These are phyloP conservation scores for Subacronicta megacephala DNA, from an alignment of 2,888 invertebrate genomes.

Conservation along the genomic window DNA sequence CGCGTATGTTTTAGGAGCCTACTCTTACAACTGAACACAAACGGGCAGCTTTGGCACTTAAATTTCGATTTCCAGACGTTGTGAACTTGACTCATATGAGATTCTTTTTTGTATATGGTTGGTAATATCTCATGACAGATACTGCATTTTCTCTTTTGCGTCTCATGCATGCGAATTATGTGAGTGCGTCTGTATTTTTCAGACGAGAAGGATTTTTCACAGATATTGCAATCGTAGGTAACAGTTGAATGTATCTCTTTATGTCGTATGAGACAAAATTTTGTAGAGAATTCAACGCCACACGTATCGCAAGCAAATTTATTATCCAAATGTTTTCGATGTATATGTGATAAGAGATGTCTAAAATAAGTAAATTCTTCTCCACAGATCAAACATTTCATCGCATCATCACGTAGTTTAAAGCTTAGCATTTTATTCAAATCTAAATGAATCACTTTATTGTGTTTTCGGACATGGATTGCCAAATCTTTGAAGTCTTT, in stretches of 20 bases:
- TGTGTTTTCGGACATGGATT: constrained; percentile 33
- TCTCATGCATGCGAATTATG: constrained; percentile 12
- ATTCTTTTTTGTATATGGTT: constrained; percentile 29
- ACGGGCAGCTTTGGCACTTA: constrained; percentile 28
- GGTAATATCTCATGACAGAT: constrained; percentile 29
- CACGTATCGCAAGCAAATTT: constrained; percentile 39
- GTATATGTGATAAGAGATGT: constrained; percentile 34
- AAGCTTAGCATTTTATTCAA: constrained; percentile 36
- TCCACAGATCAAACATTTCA: constrained; percentile 43
- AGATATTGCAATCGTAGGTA: constrained; percentile 26
- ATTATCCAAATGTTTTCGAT: constrained; percentile 28
- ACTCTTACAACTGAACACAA: constrained; percentile 30
- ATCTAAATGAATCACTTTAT: constrained; percentile 15
- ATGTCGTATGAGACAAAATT: constrained; percentile 14
- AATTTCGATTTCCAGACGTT: constrained; percentile 21
- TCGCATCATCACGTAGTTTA: constrained; percentile 36
- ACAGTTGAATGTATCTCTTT: constrained; percentile 19
- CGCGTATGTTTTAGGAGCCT: constrained; percentile 48
- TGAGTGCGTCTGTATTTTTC: constrained; percentile 16
- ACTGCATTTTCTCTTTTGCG: constrained; percentile 29
- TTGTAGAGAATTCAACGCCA: constrained; percentile 18
- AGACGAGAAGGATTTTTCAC: constrained; percentile 28
- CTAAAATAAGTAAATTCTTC: constrained; percentile 35
- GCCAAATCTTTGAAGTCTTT: constrained; percentile 19
- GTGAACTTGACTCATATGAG: constrained; percentile 34